These are phyloP conservation scores for Mesaphorura yosii DNA, from an alignment of 1,140 invertebrate species.

Conservation along the genomic window DNA sequence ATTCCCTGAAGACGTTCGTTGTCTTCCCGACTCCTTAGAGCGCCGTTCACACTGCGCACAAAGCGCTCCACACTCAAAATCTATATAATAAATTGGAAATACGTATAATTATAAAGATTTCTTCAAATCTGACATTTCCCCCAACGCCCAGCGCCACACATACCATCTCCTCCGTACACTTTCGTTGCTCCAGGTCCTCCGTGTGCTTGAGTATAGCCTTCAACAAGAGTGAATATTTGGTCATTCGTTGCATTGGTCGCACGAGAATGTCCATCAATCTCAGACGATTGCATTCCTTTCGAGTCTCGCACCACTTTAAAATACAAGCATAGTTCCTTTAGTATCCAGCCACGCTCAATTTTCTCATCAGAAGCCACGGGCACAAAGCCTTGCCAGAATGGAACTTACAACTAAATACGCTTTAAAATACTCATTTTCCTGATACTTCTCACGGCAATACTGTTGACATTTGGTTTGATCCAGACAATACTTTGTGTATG, in stretches of 20 bases:
- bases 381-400: no score
- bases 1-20: slow-evolving; percentile 59
- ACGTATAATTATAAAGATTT: no score
- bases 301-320: slow-evolving; percentile 77
- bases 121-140: no score
- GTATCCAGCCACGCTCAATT: no score
- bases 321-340: no score
- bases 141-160: no score
- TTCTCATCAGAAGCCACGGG: no score
- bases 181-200: slow-evolving; percentile 44
- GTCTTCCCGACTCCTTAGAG: slow-evolving; percentile 63
- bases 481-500: slow-evolving; percentile 71
- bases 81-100: no score
- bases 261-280: slow-evolving; percentile 81
- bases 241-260: slow-evolving; percentile 90
- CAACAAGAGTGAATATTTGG: slow-evolving; percentile 86
- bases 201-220: slow-evolving; percentile 75
- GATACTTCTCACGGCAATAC: slow-evolving; percentile 70
- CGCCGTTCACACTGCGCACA: slow-evolving; percentile 70
- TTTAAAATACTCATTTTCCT: slow-evolving; percentile 75
- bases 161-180: slow-evolving; percentile 43
- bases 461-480: slow-evolving; percentile 69
- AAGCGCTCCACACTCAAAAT: slow-evolving; percentile 71
- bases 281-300: slow-evolving; percentile 75
- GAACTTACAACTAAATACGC: slow-evolving; percentile 65